Evolutionary conservation across 2,113 vertebrate species (phyloP).

Genomic region (Embiotoca jacksoni): DNA sequence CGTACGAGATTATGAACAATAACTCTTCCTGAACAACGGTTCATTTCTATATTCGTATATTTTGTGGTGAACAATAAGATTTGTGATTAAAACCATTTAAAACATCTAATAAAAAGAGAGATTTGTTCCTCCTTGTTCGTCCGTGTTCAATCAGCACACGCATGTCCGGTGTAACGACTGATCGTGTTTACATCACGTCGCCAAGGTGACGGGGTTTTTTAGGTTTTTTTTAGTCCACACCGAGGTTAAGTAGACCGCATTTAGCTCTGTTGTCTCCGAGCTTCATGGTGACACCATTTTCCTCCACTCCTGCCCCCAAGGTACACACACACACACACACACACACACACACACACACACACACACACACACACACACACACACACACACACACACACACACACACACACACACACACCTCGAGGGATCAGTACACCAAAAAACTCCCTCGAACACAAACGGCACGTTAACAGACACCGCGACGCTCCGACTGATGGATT

Average conservation of each 20-base stretch:
- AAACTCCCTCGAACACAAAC: slow-evolving; percentile 44
- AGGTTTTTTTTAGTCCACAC: slow-evolving; percentile 18
- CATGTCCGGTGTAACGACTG: neutral
- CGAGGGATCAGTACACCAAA: slow-evolving; percentile 50
- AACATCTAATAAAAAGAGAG: too few relatives aligned
- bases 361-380: slow-evolving; percentile 14
- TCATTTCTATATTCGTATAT: too few relatives aligned
- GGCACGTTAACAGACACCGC: slow-evolving; percentile 18
- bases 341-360: slow-evolving; percentile 10
- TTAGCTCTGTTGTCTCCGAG: slow-evolving; percentile 49
- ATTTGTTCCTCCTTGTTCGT: too few relatives aligned
- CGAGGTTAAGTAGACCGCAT: slow-evolving; percentile 53
- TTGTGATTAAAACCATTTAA: too few relatives aligned
- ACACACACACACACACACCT: slow-evolving; percentile 13
- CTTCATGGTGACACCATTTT: slow-evolving; percentile 64
- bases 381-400: slow-evolving; percentile 6
- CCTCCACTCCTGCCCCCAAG: slow-evolving; percentile 44
- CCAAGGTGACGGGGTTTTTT: neutral
- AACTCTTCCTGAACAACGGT: too few relatives aligned
- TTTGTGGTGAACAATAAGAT: too few relatives aligned
- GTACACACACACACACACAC: slow-evolving; percentile 7
- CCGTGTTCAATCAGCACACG: neutral
- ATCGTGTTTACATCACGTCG: neutral
- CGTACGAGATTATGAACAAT: too few relatives aligned
- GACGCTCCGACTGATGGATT: slow-evolving; percentile 60